Conservation (phyloP, 2,797 vertebrate genomes). For the Garrulus glandarius region DNA sequence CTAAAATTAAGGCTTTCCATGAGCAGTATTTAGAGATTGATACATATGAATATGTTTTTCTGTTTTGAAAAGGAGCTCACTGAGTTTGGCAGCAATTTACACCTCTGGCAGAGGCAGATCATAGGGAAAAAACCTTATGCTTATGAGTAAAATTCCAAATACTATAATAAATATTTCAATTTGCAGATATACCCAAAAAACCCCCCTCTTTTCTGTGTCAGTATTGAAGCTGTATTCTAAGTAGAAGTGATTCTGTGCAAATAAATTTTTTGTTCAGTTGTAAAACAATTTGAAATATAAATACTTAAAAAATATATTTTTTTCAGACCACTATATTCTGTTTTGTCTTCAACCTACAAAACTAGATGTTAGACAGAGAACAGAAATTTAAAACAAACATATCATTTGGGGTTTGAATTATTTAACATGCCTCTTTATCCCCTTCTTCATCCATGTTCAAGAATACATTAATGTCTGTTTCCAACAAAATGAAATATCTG, state of each 20-base stretch:
- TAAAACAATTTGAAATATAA: not conserved
- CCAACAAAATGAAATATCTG: not conserved
- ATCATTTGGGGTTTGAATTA: not conserved
- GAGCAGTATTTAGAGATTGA: not conserved
- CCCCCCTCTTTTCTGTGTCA: accelerated
- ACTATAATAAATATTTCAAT: not conserved
- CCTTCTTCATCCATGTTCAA: not conserved
- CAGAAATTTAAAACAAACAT: not conserved
- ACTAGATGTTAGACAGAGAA: not conserved
- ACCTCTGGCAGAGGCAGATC: not conserved
- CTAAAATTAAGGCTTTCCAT: not conserved
- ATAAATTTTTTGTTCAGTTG: not conserved
- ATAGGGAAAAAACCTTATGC: not conserved
- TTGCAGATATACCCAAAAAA: not conserved
- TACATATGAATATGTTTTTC: not conserved
- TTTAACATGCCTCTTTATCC: not conserved
- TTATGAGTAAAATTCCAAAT: not conserved
- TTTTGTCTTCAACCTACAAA: not conserved
- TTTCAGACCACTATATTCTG: not conserved
- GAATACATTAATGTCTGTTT: not conserved
- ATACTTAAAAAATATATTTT: not conserved
- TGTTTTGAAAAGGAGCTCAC: not conserved
- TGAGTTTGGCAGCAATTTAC: not conserved
- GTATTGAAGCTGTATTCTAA: not conserved
- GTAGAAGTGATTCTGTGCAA: not conserved